A percentile compares a stretch with the other conserved stretches of the same genome.
phyloP scores from a whole-genome alignment of 2,888 invertebrate genomes.

The Drosophila ezoana region DNA sequence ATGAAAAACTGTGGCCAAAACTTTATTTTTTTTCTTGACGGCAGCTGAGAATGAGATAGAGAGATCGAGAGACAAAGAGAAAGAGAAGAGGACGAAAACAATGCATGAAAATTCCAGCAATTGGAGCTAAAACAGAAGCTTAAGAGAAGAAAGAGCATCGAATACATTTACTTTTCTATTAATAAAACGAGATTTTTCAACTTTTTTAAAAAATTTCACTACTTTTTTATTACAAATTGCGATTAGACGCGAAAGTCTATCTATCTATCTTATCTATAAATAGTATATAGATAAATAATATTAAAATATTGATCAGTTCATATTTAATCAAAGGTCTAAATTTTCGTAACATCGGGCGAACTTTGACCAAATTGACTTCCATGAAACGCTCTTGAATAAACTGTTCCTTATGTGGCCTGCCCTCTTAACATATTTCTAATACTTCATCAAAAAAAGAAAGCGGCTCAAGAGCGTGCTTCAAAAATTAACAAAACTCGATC shows the following conservation, averaged over 20 bases:
- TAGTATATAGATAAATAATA: too few relatives aligned
- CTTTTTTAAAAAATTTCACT: too few relatives aligned
- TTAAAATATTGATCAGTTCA: too few relatives aligned
- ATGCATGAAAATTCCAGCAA: conserved; percentile 17
- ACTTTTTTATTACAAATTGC: too few relatives aligned
- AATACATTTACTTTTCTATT: conserved; percentile 13
- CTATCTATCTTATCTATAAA: too few relatives aligned
- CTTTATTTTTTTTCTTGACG: conserved; percentile 50
- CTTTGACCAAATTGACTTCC: too few relatives aligned
- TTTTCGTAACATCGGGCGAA: neutral
- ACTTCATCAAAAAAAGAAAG: neutral
- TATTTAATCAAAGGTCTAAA: too few relatives aligned
- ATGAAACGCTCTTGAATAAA: neutral
- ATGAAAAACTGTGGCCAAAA: conserved; percentile 76
- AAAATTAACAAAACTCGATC: conserved; percentile 66
- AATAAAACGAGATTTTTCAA: too few relatives aligned
- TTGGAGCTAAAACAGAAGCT: conserved; percentile 14
- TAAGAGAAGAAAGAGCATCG: neutral
- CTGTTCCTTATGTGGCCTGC: neutral
- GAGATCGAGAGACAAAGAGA: conserved; percentile 8
- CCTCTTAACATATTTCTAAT: neutral
- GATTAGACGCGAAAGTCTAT: too few relatives aligned
- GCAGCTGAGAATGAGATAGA: conserved; percentile 18
- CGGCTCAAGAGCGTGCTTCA: conserved; percentile 38
- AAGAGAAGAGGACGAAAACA: neutral